A percentile compares a stretch with the other conserved stretches of the same genome.
phyloP scores from a whole-genome alignment of 2,797 vertebrate genomes.

The Sandelia bainsii region DNA sequence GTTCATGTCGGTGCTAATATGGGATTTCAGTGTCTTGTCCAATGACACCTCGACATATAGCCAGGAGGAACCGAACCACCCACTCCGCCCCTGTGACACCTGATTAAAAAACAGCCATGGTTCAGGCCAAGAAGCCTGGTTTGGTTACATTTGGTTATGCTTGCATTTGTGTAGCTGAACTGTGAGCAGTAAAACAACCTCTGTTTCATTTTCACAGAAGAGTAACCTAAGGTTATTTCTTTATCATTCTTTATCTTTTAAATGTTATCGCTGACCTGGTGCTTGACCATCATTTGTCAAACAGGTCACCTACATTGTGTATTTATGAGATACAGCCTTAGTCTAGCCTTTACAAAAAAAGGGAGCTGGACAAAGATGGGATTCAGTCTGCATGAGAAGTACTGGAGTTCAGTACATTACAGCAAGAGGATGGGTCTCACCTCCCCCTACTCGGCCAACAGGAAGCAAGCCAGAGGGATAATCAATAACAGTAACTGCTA shows the following conservation, averaged over 20 bases:
- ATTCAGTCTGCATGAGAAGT: constrained; percentile 31
- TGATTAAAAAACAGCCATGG: not conserved
- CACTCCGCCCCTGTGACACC: too few relatives aligned
- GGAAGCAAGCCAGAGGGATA: constrained; percentile 68
- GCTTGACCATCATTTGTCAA: not conserved
- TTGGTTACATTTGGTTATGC: constrained; percentile 1
- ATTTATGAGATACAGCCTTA: not conserved
- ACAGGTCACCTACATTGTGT: not conserved
- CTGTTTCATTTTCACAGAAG: not conserved
- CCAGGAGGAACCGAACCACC: too few relatives aligned
- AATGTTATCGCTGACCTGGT: not conserved
- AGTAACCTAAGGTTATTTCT: not conserved
- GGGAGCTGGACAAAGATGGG: constrained; percentile 38
- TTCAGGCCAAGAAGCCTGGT: not conserved
- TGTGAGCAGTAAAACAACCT: not conserved
- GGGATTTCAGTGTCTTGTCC: too few relatives aligned
- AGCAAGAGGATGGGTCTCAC: constrained; percentile 63
- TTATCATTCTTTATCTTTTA: not conserved
- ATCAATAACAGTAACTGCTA: constrained; percentile 79
- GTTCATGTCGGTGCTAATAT: too few relatives aligned
- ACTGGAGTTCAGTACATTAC: constrained; percentile 51
- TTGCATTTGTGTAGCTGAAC: not conserved
- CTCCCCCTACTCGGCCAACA: constrained; percentile 76
- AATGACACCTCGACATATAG: too few relatives aligned
- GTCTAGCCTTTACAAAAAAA: not conserved